Conservation (phyloP, 2,888 invertebrate species). For the Bhutanitis thaidina region DNA sequence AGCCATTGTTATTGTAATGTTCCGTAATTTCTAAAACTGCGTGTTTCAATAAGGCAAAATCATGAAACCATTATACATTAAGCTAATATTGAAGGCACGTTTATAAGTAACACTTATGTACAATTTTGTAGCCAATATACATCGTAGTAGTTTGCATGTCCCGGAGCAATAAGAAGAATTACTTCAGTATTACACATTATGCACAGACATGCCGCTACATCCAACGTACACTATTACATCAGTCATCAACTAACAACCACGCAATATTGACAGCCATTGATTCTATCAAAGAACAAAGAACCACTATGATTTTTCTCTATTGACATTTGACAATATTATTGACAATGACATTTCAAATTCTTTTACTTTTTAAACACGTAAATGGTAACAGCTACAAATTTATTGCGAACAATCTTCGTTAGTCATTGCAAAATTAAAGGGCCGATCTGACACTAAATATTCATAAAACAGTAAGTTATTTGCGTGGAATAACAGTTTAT, state of each 20-base stretch:
- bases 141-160: slow-evolving; percentile 46
- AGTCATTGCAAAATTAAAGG: too few relatives aligned
- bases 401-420: too few relatives aligned
- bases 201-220: slow-evolving; percentile 51
- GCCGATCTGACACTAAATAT: too few relatives aligned
- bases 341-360: too few relatives aligned
- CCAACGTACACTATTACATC: slow-evolving; percentile 32
- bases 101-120: slow-evolving; percentile 29
- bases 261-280: slow-evolving; percentile 29
- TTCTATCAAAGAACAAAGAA: too few relatives aligned
- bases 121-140: slow-evolving; percentile 35
- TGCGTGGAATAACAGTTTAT: too few relatives aligned
- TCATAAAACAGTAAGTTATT: too few relatives aligned
- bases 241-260: slow-evolving; percentile 24
- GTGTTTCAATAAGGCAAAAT: slow-evolving; percentile 35
- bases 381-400: too few relatives aligned
- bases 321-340: slow-evolving; percentile 13
- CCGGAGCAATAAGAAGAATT: slow-evolving; percentile 37
- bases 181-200: slow-evolving; percentile 55
- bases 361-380: too few relatives aligned
- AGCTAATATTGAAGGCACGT: slow-evolving; percentile 34
- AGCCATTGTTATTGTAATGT: slow-evolving; percentile 48
- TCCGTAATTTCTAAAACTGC: slow-evolving; percentile 38
- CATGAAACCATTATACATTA: slow-evolving; percentile 50
- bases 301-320: neutral